Evolutionary conservation across 2,113 vertebrate genomes (phyloP).

Genomic region (Lophura nycthemera): DNA sequence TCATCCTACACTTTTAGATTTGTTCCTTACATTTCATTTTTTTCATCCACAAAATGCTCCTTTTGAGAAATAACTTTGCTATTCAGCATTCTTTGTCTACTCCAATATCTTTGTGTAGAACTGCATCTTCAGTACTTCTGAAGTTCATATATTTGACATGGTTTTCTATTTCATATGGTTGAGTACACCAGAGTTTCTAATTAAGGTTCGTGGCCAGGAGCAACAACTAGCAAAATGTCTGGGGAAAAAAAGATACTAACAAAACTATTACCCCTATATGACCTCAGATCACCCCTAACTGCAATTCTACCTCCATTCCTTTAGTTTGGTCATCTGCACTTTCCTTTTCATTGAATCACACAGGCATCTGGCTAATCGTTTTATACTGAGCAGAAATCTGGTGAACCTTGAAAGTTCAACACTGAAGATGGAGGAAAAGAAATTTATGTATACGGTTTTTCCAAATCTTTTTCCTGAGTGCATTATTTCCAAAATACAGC

Average conservation of each 20-base stretch:
- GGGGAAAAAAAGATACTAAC: background rate
- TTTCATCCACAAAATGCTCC: background rate
- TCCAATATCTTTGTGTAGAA: background rate
- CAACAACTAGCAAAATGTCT: background rate
- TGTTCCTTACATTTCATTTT: background rate
- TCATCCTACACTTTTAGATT: background rate
- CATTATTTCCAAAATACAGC: background rate
- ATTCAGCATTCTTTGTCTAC: background rate
- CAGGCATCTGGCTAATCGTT: background rate
- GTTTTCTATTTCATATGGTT: background rate
- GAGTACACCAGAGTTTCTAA: background rate
- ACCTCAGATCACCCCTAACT: background rate
- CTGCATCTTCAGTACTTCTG: background rate
- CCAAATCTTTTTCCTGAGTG: accelerated
- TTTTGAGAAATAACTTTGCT: background rate
- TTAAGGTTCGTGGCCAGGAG: background rate
- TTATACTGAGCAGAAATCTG: background rate
- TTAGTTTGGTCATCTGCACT: background rate
- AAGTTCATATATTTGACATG: background rate
- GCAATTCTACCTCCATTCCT: background rate
- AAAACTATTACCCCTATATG: background rate
- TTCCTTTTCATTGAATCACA: background rate
- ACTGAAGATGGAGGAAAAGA: background rate
- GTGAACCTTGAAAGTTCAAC: background rate
- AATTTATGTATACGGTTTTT: background rate